Conservation (phyloP, 37 sponge, comb jelly and placozoan genomes). For the Aphrocallistes beatrix region DNA sequence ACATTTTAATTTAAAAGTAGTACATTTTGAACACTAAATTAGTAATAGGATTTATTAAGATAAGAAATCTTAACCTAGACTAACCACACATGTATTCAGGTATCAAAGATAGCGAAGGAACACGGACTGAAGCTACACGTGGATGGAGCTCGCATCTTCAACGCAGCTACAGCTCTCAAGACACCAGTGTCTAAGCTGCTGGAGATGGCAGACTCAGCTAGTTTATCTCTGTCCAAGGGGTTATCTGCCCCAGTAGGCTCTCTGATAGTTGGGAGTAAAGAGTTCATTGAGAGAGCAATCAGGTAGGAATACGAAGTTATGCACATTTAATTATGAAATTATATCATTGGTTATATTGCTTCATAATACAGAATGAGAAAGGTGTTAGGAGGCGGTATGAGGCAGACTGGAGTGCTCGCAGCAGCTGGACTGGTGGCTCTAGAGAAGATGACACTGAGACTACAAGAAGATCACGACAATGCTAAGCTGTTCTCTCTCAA, state of each 20-base stretch:
- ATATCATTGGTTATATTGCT: neutral
- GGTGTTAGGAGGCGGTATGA: slow-evolving; percentile 59
- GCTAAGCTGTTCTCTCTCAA: slow-evolving; percentile 36
- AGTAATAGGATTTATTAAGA: too few relatives aligned
- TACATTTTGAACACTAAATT: too few relatives aligned
- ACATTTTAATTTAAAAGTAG: too few relatives aligned
- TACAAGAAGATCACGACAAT: slow-evolving; percentile 49
- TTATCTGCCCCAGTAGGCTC: slow-evolving; percentile 61
- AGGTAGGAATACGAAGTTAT: neutral
- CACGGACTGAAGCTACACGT: slow-evolving; percentile 41
- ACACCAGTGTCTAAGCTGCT: slow-evolving; percentile 33
- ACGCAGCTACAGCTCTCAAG: slow-evolving; percentile 58
- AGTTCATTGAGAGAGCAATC: slow-evolving; percentile 34
- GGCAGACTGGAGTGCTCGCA: slow-evolving; percentile 64
- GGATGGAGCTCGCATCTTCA: slow-evolving; percentile 66
- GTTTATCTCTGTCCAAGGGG: slow-evolving; percentile 56
- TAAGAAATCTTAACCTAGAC: too few relatives aligned
- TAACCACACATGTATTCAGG: neutral
- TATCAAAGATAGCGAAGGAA: slow-evolving; percentile 28
- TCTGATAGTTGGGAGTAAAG: slow-evolving; percentile 43
- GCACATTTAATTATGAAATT: neutral
- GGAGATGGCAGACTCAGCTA: slow-evolving; percentile 50
- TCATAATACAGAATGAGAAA: too few relatives aligned
- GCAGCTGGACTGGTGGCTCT: slow-evolving; percentile 55
- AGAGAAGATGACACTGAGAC: slow-evolving; percentile 24